Evolutionary conservation across 2,113 vertebrate species (phyloP).

Genomic region (Carassius gibelio): DNA sequence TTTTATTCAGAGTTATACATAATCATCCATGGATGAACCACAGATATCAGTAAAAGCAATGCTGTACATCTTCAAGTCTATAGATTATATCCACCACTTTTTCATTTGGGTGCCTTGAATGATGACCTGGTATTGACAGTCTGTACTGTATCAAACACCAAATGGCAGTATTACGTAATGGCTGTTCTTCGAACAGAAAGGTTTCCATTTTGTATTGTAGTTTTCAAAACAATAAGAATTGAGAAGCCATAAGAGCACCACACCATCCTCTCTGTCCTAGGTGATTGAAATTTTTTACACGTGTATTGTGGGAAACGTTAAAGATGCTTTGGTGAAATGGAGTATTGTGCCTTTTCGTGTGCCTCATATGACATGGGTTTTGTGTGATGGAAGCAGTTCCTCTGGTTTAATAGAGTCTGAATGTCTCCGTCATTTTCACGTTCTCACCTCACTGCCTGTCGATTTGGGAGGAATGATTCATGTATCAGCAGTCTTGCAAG

Average conservation of each 20-base stretch:
- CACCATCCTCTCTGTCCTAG: not conserved
- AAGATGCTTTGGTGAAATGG: constrained; percentile 26
- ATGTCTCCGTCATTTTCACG: not conserved
- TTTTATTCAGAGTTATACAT: not conserved
- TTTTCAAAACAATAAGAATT: constrained; percentile 6
- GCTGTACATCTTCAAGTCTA: not conserved
- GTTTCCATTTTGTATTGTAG: not conserved
- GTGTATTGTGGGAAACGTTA: constrained; percentile 2
- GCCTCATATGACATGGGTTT: constrained; percentile 14
- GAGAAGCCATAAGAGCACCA: constrained; percentile 1
- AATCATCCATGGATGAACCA: not conserved
- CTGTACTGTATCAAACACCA: constrained; percentile 8
- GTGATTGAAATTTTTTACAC: constrained; percentile 10
- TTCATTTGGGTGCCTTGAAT: constrained; percentile 37
- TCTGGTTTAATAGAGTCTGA: not conserved
- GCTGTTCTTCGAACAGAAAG: not conserved
- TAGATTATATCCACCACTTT: constrained; percentile 7
- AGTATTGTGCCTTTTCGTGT: constrained; percentile 36
- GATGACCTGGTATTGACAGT: not conserved
- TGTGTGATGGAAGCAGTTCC: no score
- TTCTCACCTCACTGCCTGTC: not conserved
- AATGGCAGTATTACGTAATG: not conserved
- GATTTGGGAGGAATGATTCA: not conserved
- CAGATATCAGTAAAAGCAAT: constrained; percentile 12
- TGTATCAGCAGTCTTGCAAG: not conserved